Evolutionary conservation across 2,113 vertebrate species (phyloP).

Genomic region (Myotis yumanensis): DNA sequence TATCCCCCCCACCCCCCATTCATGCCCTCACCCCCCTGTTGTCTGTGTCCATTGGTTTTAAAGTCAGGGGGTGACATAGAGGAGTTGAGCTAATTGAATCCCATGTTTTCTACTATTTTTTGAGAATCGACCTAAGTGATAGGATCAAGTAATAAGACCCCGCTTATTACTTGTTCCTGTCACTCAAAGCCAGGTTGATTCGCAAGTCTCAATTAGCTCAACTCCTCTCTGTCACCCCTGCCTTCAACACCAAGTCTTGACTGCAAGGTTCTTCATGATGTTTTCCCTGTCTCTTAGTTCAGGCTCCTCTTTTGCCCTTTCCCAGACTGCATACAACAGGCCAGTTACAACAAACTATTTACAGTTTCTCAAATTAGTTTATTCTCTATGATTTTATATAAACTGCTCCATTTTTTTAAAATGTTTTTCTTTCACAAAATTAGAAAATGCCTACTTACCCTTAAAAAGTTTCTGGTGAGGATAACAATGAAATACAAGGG

Average conservation of each 20-base stretch:
- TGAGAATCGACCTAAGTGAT: too few relatives aligned
- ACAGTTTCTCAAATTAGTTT: neutral
- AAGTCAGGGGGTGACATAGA: neutral
- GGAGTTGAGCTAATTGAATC: neutral
- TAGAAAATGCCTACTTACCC: neutral
- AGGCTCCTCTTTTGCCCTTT: neutral
- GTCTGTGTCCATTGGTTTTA: neutral
- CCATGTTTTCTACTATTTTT: too few relatives aligned
- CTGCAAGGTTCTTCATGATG: neutral
- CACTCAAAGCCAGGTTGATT: neutral
- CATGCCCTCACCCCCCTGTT: too few relatives aligned
- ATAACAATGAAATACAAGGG: neutral
- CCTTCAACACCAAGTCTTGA: neutral
- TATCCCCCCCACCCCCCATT: too few relatives aligned
- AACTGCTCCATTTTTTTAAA: neutral
- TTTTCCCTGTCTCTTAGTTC: neutral
- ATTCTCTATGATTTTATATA: neutral
- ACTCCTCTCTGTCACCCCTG: neutral
- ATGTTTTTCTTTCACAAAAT: neutral
- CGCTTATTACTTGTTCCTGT: neutral
- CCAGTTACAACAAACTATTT: neutral
- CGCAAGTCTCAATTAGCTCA: neutral
- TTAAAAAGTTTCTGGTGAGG: neutral
- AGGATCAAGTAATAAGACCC: too few relatives aligned
- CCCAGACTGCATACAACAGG: neutral